phyloP scores from a whole-genome alignment of 2,797 vertebrate species.

The Esox masquinongy region DNA sequence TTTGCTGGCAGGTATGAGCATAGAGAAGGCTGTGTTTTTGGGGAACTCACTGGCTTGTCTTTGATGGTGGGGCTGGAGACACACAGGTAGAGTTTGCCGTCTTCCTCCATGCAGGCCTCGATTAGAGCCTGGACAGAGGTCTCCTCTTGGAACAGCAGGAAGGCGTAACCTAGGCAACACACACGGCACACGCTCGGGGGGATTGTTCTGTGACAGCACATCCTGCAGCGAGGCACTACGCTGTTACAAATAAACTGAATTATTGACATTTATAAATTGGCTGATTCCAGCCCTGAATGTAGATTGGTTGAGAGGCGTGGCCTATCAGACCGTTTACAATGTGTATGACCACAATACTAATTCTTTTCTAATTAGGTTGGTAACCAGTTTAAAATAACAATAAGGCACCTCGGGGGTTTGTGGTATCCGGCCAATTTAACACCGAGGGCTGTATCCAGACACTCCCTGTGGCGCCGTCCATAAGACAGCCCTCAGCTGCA shows the following conservation, averaged over 20 bases:
- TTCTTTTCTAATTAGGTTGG: too few relatives aligned
- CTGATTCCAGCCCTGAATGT: too few relatives aligned
- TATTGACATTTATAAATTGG: neutral
- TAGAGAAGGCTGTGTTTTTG: neutral
- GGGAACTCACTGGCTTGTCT: conserved; percentile 94
- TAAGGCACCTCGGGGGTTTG: too few relatives aligned
- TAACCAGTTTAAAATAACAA: too few relatives aligned
- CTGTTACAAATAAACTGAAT: neutral
- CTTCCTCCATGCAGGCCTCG: conserved; percentile 97
- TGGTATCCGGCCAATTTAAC: too few relatives aligned
- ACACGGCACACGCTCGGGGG: conserved; percentile 10
- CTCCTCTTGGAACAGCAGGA: conserved; percentile 99
- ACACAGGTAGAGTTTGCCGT: conserved; percentile 96
- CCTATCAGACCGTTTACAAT: too few relatives aligned
- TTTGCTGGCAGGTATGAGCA: neutral
- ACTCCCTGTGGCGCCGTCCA: too few relatives aligned
- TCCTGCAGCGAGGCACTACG: neutral
- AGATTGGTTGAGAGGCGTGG: too few relatives aligned
- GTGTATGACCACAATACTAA: too few relatives aligned
- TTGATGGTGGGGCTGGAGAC: conserved; percentile 99
- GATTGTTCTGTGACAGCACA: neutral
- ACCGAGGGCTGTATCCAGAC: too few relatives aligned
- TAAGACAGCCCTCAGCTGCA: too few relatives aligned
- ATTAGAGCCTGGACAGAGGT: conserved; percentile 96
- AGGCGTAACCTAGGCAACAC: conserved; percentile 87